Conservation (phyloP, 2,113 vertebrate species). For the Burhinus oedicnemus region DNA sequence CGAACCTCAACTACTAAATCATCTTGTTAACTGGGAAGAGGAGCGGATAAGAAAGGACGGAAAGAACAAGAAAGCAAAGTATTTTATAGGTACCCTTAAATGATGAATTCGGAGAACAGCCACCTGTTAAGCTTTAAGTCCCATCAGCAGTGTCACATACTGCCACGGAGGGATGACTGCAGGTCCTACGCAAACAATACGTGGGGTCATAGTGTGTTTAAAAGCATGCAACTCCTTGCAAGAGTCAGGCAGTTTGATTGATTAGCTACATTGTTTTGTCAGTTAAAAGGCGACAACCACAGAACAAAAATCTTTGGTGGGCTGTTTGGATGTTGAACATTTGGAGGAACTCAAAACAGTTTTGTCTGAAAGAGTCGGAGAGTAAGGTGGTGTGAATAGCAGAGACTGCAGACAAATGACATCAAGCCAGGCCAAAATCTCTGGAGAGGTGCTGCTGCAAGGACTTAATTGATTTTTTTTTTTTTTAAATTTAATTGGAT, state of each 20-base stretch:
- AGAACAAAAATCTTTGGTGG: neutral
- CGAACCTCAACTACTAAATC: neutral
- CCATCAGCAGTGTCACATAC: neutral
- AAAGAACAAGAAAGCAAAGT: neutral
- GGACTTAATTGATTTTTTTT: fast-evolving
- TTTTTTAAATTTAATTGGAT: neutral
- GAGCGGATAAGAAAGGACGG: fast-evolving
- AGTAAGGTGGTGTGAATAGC: neutral
- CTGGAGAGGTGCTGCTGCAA: neutral
- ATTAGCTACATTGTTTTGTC: neutral
- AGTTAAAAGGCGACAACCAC: neutral
- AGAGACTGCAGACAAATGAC: neutral
- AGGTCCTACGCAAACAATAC: neutral
- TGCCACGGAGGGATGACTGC: neutral
- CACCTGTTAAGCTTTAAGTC: neutral
- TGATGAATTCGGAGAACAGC: neutral
- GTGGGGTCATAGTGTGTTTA: fast-evolving
- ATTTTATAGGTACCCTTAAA: neutral
- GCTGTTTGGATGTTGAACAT: neutral
- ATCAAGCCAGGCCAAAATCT: neutral
- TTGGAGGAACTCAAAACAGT: neutral
- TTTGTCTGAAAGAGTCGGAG: neutral
- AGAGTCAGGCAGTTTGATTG: neutral
- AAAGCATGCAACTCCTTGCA: neutral
- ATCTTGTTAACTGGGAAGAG: neutral